Conservation (phyloP, 2,113 vertebrate genomes). For the Phocoena phocoena region DNA sequence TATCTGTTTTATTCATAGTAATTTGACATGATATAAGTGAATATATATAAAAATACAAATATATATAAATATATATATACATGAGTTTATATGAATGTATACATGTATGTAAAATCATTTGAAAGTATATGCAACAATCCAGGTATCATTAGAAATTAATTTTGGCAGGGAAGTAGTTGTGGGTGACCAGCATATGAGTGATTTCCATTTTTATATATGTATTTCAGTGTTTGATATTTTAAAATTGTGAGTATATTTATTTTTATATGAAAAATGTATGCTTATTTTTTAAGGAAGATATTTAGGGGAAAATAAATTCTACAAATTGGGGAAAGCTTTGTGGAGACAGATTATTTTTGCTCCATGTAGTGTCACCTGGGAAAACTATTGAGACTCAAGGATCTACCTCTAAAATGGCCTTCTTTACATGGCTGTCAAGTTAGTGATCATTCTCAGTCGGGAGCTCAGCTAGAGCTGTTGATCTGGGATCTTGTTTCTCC, state of each 20-base stretch:
- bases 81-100: not conserved
- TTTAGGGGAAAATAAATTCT: not conserved
- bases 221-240: not conserved
- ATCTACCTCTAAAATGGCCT: not conserved
- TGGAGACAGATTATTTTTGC: not conserved
- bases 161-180: not conserved
- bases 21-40: not conserved
- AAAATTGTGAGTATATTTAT: not conserved
- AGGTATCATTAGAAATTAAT: not conserved
- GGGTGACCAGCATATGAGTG: not conserved
- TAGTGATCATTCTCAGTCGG: not conserved
- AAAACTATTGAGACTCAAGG: not conserved
- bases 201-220: not conserved
- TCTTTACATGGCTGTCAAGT: not conserved
- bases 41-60: not conserved
- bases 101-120: not conserved
- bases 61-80: not conserved
- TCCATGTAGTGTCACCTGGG: not conserved
- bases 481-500: not conserved
- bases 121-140: not conserved
- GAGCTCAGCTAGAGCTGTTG: not conserved
- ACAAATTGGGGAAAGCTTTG: not conserved
- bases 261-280: not conserved
- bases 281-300: not conserved
- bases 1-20: not conserved